These are phyloP conservation scores for Macrosteles quadrilineatus DNA, from an alignment of 1,140 invertebrate genomes.

Conservation along the genomic window DNA sequence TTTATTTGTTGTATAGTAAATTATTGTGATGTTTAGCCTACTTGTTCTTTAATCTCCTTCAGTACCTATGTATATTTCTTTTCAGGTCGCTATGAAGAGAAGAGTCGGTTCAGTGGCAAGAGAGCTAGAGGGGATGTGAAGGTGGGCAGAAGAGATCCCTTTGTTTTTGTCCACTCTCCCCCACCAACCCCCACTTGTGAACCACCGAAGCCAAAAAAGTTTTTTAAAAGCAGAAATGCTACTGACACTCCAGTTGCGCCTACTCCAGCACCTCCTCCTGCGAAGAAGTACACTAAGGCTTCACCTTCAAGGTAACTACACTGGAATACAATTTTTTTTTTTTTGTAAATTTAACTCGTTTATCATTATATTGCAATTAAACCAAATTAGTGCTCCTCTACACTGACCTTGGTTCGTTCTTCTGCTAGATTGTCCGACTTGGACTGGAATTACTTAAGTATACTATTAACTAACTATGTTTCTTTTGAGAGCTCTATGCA, in stretches of 20 bases:
- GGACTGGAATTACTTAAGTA: too few species aligned
- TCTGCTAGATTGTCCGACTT: too few species aligned
- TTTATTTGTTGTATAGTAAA: too few species aligned
- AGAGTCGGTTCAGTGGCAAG: not conserved
- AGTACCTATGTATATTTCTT: too few species aligned
- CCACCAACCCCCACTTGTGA: slow-evolving; percentile 25
- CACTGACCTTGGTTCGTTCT: too few species aligned
- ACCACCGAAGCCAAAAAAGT: slow-evolving; percentile 79
- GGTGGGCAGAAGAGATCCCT: slow-evolving; percentile 23
- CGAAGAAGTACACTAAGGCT: slow-evolving; percentile 30
- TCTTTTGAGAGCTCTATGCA: too few species aligned
- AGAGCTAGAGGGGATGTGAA: slow-evolving; percentile 23
- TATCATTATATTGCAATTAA: too few species aligned
- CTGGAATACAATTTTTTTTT: not conserved
- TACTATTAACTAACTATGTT: too few species aligned
- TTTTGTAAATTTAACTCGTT: not conserved
- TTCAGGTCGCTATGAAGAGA: slow-evolving; percentile 19
- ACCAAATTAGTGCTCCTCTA: too few species aligned
- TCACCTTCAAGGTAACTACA: slow-evolving; percentile 30
- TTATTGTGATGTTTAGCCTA: too few species aligned
- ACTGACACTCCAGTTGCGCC: slow-evolving; percentile 47
- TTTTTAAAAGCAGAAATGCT: slow-evolving; percentile 83
- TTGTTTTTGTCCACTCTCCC: slow-evolving; percentile 29
- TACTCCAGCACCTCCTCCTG: slow-evolving; percentile 11
- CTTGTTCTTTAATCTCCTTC: too few species aligned